Evolutionary conservation across 2,113 vertebrate genomes (phyloP).

Genomic region (Piaya cayana): DNA sequence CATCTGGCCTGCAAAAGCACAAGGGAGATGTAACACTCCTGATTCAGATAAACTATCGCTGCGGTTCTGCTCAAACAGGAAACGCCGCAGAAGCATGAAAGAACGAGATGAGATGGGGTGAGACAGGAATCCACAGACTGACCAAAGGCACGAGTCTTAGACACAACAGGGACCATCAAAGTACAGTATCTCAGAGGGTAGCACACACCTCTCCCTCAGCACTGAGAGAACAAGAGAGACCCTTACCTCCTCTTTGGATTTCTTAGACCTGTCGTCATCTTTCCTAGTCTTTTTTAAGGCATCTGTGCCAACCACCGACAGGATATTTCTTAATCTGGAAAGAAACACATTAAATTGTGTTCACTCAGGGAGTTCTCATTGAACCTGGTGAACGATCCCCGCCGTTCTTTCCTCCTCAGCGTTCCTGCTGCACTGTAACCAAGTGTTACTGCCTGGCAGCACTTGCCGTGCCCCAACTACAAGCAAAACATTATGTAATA

Average conservation of each 20-base stretch:
- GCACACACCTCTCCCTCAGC: not conserved
- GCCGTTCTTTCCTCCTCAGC: not conserved
- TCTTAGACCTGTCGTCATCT: conserved; percentile 90
- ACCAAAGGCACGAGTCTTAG: not conserved
- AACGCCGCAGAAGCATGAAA: not conserved
- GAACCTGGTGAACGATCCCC: not conserved
- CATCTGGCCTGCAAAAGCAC: not conserved
- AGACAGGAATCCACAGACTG: not conserved
- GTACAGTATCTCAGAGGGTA: not conserved
- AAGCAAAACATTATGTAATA: rapidly evolving
- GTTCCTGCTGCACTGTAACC: rapidly evolving
- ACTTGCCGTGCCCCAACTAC: rapidly evolving
- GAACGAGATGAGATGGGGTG: not conserved
- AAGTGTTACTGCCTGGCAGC: too few relatives aligned
- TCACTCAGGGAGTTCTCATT: not conserved
- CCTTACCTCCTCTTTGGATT: conserved; percentile 89
- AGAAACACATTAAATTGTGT: not conserved
- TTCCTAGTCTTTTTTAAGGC: conserved; percentile 94
- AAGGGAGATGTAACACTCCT: not conserved
- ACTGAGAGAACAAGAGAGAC: not conserved
- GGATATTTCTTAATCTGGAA: conserved; percentile 87
- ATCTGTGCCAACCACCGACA: conserved; percentile 92
- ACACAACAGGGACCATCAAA: rapidly evolving
- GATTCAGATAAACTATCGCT: not conserved
- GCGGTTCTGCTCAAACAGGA: not conserved